These are phyloP conservation scores for Denticeps clupeoides DNA, from an alignment of 2,797 vertebrate genomes.

Conservation along the genomic window DNA sequence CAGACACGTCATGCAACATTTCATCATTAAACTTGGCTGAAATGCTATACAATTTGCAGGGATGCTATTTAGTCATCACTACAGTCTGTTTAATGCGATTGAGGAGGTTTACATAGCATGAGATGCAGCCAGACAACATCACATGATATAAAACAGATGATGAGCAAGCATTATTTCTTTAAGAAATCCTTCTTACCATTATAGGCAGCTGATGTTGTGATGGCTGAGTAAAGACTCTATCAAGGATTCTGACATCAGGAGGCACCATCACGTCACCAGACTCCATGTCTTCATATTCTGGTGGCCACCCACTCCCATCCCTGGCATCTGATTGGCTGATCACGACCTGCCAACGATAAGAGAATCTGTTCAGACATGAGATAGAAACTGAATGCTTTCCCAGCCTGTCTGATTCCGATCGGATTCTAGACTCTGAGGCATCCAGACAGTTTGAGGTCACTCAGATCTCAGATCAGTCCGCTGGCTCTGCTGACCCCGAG, in stretches of 20 bases:
- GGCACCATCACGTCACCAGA: constrained; percentile 65
- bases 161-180: too few species aligned
- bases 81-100: too few species aligned
- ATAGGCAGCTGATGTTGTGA: background rate
- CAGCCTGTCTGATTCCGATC: background rate
- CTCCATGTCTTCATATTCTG: constrained; percentile 71
- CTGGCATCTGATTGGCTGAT: constrained; percentile 66
- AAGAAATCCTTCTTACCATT: too few species aligned
- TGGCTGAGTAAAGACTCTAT: constrained; percentile 33
- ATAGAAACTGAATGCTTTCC: background rate
- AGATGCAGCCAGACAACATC: constrained; percentile 2
- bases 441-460: background rate
- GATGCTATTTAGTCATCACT: too few species aligned
- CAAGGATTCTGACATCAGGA: constrained; percentile 51
- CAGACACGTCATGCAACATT: too few species aligned
- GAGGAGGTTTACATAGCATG: too few species aligned
- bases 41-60: too few species aligned
- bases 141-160: constrained; percentile 2
- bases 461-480: constrained; percentile 15
- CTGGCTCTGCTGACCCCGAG: constrained; percentile 27
- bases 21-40: too few species aligned
- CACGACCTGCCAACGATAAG: constrained; percentile 61
- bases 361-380: background rate
- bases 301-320: constrained; percentile 69
- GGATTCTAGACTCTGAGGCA: background rate